Base-by-base conservation (phyloP, 2,888 invertebrate genomes). In the Bombylius major region DNA sequence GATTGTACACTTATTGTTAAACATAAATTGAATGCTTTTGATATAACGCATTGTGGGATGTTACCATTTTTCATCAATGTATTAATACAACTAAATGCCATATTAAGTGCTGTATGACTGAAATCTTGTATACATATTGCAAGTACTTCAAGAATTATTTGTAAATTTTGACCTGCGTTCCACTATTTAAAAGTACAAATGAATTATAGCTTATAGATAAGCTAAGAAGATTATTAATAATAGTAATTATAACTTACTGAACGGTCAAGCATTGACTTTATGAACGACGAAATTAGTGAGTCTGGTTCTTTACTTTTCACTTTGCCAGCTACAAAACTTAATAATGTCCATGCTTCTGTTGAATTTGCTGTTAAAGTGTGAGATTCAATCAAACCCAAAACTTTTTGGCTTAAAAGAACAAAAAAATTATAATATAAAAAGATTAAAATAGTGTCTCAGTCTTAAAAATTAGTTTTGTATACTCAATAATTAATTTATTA, bases 331-430 rank as follows among this genome's bases (percentile, higher is more conserved):
- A 73, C 67, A 14, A 72, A 70, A 58, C 70, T 71, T 4, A 73
- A 61, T 32, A 73, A 57, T 7, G 69, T 65, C 73, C 73, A 73
- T 4, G 73, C 73, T 58, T 73, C 73, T 1, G 71, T 70, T 6
- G 70, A 72, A 61, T 72, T 71, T 3, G 69, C 65, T 0, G 71
- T 70, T 23, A 66, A 60, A 31, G 71, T 60, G 58, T 73, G 71
- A 0, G 73, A 72, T 56, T 73, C 70, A 39, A 73, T 67, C 0
- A 66, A 65, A 34, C 66, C 63, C 5, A 73, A 61, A 34, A 68
- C 62, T 47, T 65, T 60, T 4, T 66, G 56, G 34, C 72, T 73
- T 39, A 23, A 63, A 61, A 31, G 14, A n/a, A 45, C 4, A 50
- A 42, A 44, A 48, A 49, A 45, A 34, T 51, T 32, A 11, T 13